These are phyloP conservation scores for Bombus soroeensis DNA, from an alignment of 1,140 invertebrate species.

Conservation along the genomic window DNA sequence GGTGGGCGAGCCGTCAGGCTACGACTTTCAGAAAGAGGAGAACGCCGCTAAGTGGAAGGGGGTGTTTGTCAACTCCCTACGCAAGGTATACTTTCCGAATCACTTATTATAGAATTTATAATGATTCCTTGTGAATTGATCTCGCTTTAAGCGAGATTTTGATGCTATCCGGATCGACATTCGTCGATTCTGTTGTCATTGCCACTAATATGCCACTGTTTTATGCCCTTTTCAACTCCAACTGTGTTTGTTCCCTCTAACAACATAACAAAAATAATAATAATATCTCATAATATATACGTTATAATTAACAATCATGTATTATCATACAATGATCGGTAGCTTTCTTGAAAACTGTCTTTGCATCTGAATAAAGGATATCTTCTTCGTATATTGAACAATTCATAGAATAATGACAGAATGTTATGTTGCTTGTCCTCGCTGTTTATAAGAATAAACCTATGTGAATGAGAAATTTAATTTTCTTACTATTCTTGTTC, in stretches of 20 bases:
- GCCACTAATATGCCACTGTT: constrained; percentile 1
- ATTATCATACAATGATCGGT: neutral
- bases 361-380: neutral
- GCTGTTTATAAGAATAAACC: neutral
- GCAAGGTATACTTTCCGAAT: constrained; percentile 84
- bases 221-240: neutral
- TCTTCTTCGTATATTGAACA: neutral
- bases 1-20: constrained; percentile 86
- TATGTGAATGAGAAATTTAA: neutral
- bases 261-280: neutral
- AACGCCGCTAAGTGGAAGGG: constrained; percentile 95
- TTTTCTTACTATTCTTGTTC: neutral
- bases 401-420: neutral
- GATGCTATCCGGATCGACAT: neutral
- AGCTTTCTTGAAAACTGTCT: neutral
- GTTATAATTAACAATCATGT: neutral
- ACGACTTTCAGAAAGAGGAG: constrained; percentile 94
- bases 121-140: neutral
- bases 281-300: too few relatives aligned
- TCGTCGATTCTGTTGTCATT: constrained; percentile 37
- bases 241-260: neutral
- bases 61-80: constrained; percentile 90
- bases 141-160: neutral
- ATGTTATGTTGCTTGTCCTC: neutral
- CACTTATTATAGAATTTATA: constrained; percentile 11